phyloP scores from a whole-genome alignment of 2,797 vertebrate species.

The Spatula versicolor region DNA sequence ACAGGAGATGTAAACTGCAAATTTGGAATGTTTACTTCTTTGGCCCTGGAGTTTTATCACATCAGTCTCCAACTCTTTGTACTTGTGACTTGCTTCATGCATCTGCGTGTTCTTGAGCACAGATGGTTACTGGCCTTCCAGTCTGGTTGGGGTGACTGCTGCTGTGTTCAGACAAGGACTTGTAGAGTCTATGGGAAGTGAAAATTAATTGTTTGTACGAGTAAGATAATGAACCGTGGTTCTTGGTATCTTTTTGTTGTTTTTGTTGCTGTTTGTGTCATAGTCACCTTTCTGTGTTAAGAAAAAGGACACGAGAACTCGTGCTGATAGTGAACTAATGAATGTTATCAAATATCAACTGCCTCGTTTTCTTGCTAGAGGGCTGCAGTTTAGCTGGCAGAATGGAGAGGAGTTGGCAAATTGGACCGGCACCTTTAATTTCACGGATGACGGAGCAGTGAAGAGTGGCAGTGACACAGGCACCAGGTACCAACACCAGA shows the following conservation, averaged over 20 bases:
- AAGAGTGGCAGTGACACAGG: conserved; percentile 93
- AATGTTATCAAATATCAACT: conserved; percentile 84
- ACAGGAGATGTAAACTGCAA: background rate
- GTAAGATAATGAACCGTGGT: background rate
- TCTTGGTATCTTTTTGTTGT: background rate
- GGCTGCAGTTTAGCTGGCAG: conserved; percentile 98
- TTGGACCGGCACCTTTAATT: conserved; percentile 97
- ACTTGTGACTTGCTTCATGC: background rate
- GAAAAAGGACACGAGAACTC: conserved; percentile 10
- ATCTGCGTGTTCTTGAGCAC: background rate
- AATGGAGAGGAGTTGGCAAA: conserved; percentile 96
- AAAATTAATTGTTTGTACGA: background rate
- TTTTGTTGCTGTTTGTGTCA: background rate
- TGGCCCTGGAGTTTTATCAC: background rate
- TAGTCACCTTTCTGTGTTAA: conserved; percentile 9
- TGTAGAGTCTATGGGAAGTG: background rate
- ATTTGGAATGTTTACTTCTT: background rate
- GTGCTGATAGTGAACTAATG: conserved; percentile 42
- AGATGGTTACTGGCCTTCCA: background rate
- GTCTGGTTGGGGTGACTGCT: background rate
- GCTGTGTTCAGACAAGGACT: background rate
- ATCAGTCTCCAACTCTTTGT: background rate
- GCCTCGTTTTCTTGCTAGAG: conserved; percentile 97
- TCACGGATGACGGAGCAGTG: conserved; percentile 92
- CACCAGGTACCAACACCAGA: conserved; percentile 92